Evolutionary conservation across 2,888 invertebrate species (phyloP).

Genomic region (Euclidia mi): DNA sequence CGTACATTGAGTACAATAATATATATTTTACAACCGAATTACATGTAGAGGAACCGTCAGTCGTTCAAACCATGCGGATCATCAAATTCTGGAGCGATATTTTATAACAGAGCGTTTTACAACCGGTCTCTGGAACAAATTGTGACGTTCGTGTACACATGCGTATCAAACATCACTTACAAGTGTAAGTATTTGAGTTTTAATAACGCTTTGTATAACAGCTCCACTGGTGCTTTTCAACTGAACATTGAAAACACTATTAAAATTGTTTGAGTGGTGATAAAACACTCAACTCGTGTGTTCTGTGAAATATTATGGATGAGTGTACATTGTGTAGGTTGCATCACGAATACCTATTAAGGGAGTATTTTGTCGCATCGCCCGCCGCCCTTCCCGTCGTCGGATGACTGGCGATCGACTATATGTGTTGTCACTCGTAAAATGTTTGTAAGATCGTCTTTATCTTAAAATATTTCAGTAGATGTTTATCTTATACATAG

Average conservation of each 20-base stretch:
- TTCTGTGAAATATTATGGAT: background rate
- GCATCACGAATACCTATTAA: background rate
- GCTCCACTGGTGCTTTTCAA: conserved; percentile 21
- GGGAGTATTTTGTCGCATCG: background rate
- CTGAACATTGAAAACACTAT: conserved; percentile 22
- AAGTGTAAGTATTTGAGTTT: conserved; percentile 45
- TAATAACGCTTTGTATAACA: conserved; percentile 34
- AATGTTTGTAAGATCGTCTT: too few relatives aligned
- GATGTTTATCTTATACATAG: too few relatives aligned
- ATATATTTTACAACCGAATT: background rate
- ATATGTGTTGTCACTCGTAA: too few relatives aligned
- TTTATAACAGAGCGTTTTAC: conserved; percentile 17
- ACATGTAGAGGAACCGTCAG: conserved; percentile 5
- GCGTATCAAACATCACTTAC: conserved; percentile 47
- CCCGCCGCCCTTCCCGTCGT: too few relatives aligned
- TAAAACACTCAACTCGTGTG: conserved; percentile 5
- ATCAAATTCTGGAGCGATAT: conserved; percentile 12
- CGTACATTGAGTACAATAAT: conserved; percentile 7
- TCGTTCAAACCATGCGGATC: conserved; percentile 6
- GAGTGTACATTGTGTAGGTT: background rate
- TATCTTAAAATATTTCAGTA: too few relatives aligned
- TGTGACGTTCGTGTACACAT: conserved; percentile 35
- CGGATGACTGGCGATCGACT: too few relatives aligned
- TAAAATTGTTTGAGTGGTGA: conserved; percentile 14
- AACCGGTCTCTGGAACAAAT: conserved; percentile 22